These are phyloP conservation scores for Apis florea DNA, from an alignment of 1,140 invertebrate genomes.

Conservation along the genomic window DNA sequence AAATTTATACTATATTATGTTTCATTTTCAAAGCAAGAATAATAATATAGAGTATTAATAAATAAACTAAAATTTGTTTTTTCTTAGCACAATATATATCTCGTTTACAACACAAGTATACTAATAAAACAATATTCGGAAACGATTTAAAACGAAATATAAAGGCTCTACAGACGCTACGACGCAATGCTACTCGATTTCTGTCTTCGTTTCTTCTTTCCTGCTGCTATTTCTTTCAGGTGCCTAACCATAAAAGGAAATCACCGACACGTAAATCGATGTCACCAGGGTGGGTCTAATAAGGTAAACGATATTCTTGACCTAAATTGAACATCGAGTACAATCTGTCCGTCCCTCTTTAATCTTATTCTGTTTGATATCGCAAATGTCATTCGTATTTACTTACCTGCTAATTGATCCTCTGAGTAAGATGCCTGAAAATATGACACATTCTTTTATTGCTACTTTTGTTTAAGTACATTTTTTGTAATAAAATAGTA, in stretches of 20 bases:
- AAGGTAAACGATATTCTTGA: constrained; percentile 78
- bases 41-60: background rate
- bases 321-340: constrained; percentile 73
- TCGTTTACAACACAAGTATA: background rate
- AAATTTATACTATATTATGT: background rate
- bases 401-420: constrained; percentile 94
- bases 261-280: constrained; percentile 58
- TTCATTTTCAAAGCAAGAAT: background rate
- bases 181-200: constrained; percentile 48
- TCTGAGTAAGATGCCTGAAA: constrained; percentile 91
- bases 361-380: constrained; percentile 61
- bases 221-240: constrained; percentile 69
- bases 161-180: background rate
- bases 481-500: background rate
- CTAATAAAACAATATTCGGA: background rate
- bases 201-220: constrained; percentile 33
- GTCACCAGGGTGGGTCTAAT: constrained; percentile 72
- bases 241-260: constrained; percentile 76
- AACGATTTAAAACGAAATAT: constrained; percentile 14
- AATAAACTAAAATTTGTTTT: background rate
- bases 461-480: background rate
- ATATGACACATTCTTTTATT: background rate
- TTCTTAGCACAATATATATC: background rate
- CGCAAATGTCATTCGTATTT: constrained; percentile 54
- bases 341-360: constrained; percentile 75